Conservation (phyloP, 1,140 invertebrate genomes). For the Drosophila kikkawai region DNA sequence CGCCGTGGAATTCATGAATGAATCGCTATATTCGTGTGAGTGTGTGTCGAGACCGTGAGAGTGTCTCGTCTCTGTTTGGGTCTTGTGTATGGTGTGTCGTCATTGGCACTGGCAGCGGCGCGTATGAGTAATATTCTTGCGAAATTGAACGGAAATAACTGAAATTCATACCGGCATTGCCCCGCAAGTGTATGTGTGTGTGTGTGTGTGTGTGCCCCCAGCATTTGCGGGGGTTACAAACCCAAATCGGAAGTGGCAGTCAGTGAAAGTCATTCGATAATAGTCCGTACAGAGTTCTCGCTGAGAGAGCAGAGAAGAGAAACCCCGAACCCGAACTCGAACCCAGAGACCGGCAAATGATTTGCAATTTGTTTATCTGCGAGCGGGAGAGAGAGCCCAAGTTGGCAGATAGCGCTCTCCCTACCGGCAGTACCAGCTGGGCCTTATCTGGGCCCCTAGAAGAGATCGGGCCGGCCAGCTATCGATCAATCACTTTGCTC, state of each 20-base stretch:
- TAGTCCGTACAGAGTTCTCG: not conserved
- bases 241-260: conserved; percentile 30
- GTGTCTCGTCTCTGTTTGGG: not conserved
- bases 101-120: conserved; percentile 34
- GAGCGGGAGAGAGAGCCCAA: conserved; percentile 12
- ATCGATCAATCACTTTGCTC: conserved; percentile 24
- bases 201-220: not conserved
- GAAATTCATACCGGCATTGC: conserved; percentile 56
- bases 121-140: conserved; percentile 84
- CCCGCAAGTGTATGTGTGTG: not conserved
- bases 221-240: conserved; percentile 11
- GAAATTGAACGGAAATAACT: conserved; percentile 84
- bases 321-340: not conserved
- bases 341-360: conserved; percentile 38
- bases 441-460: conserved; percentile 14
- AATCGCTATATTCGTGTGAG: conserved; percentile 43
- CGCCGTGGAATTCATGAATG: conserved; percentile 52
- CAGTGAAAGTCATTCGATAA: conserved; percentile 51
- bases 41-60: not conserved
- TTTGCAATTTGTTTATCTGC: conserved; percentile 46
- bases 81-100: conserved; percentile 16
- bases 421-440: conserved; percentile 6
- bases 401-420: not conserved
- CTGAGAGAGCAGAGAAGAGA: not conserved
- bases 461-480: conserved; percentile 8